These are phyloP conservation scores for pig (Sus scrofa) DNA, from an alignment of 2,113 vertebrate genomes.

Conservation along the genomic window T2T-Sscrofa CM000814.6:99408501-99409000, in stretches of 20 bases:
- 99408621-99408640: background rate
- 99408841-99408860: background rate
- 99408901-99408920: background rate
- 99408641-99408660: background rate
- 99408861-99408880: background rate
- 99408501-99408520: background rate
- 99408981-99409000: slow-evolving; percentile 7
- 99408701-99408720: slow-evolving; percentile 11
- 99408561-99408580: background rate
- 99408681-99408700: background rate
- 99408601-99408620: background rate
- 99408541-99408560: background rate
- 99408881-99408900: background rate
- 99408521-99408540: background rate
- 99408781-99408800: background rate
- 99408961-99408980: background rate
- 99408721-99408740: background rate
- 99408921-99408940: background rate
- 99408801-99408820: background rate
- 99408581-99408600: background rate
- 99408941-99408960: background rate
- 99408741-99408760: background rate
- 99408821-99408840: background rate
- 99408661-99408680: background rate
- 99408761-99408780: background rate